A percentile compares a stretch with the other conserved stretches of the same genome.
phyloP scores from a whole-genome alignment of 1,140 invertebrate species.

The Rhyzopertha dominica region DNA sequence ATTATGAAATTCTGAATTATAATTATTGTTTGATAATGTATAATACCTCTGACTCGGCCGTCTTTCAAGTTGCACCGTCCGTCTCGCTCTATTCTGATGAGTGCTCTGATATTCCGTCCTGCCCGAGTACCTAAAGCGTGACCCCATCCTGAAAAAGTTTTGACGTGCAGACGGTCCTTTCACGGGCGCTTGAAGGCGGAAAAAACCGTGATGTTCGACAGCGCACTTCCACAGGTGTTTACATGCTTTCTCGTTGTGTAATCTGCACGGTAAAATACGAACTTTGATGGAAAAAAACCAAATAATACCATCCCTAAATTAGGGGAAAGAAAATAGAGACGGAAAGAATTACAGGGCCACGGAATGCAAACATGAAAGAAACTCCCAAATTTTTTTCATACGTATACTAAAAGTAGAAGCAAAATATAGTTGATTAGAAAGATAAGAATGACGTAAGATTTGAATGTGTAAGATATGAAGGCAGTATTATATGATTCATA shows the following conservation, averaged over 20 bases:
- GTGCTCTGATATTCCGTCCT: slow-evolving; percentile 96
- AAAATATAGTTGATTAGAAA: not conserved
- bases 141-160: slow-evolving; percentile 97
- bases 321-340: no score
- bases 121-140: slow-evolving; percentile 88
- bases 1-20: not conserved
- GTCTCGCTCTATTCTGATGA: slow-evolving; percentile 76
- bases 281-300: slow-evolving; percentile 1
- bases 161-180: slow-evolving; percentile 85
- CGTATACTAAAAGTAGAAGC: not conserved
- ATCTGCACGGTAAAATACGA: slow-evolving; percentile 48
- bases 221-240: slow-evolving; percentile 99
- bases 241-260: slow-evolving; percentile 95
- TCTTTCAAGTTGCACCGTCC: slow-evolving; percentile 92
- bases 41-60: slow-evolving; percentile 83
- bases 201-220: slow-evolving; percentile 98
- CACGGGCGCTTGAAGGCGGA: slow-evolving; percentile 84
- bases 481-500: not conserved
- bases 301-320: no score
- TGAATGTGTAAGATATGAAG: not conserved
- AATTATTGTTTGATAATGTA: no score
- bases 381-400: not conserved
- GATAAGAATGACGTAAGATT: not conserved
- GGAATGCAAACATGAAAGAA: not conserved
- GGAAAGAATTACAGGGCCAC: no score